These are phyloP conservation scores for Metopolophium dirhodum DNA, from an alignment of 1,140 invertebrate genomes.

Conservation along the genomic window DNA sequence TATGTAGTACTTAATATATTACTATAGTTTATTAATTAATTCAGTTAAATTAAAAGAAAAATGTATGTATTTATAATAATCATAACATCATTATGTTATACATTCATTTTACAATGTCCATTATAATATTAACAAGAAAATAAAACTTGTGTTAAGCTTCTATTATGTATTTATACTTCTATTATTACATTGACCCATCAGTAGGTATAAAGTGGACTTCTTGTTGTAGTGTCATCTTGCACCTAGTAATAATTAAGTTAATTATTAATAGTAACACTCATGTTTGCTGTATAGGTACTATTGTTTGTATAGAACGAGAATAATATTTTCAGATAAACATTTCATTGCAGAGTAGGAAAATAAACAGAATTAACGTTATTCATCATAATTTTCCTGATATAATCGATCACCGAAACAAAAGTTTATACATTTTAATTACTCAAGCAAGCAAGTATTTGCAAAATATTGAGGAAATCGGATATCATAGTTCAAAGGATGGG, in stretches of 20 bases:
- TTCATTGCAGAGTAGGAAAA: neutral
- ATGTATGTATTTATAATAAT: neutral
- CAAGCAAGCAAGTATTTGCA: neutral
- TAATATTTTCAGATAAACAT: neutral
- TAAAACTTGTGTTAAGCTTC: neutral
- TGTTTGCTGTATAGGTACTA: neutral
- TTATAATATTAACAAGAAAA: neutral
- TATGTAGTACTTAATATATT: too few species aligned
- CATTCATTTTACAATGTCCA: neutral
- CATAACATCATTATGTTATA: neutral
- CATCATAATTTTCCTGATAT: neutral
- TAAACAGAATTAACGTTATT: neutral
- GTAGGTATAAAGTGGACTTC: neutral
- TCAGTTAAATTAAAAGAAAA: neutral
- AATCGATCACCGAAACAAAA: neutral
- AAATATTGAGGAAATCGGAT: neutral
- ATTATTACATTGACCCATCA: neutral
- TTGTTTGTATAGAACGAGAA: neutral
- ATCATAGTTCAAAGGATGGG: neutral
- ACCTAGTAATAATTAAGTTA: neutral
- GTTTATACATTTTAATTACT: neutral
- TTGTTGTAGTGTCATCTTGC: neutral
- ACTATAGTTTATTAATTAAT: neutral
- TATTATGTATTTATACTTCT: neutral
- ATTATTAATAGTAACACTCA: neutral